These are phyloP conservation scores for Falco columbarius DNA, from an alignment of 2,797 vertebrate species.

Conservation along the genomic window DNA sequence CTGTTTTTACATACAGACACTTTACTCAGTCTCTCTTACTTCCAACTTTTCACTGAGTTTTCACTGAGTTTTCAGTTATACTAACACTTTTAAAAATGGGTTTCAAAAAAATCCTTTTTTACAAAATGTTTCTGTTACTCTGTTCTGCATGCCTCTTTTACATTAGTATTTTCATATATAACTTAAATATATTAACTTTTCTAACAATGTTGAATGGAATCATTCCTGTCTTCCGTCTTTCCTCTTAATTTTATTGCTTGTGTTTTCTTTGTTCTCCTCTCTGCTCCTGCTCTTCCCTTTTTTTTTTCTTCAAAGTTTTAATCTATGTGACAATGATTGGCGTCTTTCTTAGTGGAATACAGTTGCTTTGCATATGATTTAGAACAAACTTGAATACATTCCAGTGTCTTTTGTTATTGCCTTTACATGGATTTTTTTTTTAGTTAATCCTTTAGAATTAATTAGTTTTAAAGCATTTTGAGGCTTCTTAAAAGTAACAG, in stretches of 20 bases:
- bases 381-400: not conserved
- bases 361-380: not conserved
- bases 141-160: not conserved
- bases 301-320: not conserved
- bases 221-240: not conserved
- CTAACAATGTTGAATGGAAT: not conserved
- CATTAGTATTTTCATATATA: not conserved
- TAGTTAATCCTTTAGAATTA: conserved; percentile 37
- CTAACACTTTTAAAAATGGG: not conserved
- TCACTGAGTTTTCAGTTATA: not conserved
- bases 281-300: not conserved
- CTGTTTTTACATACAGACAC: not conserved
- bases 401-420: not conserved
- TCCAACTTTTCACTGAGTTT: not conserved
- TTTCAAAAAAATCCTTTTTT: not conserved
- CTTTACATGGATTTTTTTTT: conserved; percentile 4
- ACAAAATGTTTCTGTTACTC: not conserved
- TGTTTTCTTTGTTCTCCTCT: not conserved
- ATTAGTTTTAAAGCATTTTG: conserved; percentile 1
- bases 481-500: not conserved
- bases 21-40: not conserved
- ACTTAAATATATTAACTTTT: not conserved
- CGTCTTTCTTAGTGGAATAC: not conserved
- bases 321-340: not conserved
- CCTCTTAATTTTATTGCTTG: not conserved